Base-by-base conservation (phyloP, 1,140 invertebrate species). In the Neuroterus valhalla region DNA sequence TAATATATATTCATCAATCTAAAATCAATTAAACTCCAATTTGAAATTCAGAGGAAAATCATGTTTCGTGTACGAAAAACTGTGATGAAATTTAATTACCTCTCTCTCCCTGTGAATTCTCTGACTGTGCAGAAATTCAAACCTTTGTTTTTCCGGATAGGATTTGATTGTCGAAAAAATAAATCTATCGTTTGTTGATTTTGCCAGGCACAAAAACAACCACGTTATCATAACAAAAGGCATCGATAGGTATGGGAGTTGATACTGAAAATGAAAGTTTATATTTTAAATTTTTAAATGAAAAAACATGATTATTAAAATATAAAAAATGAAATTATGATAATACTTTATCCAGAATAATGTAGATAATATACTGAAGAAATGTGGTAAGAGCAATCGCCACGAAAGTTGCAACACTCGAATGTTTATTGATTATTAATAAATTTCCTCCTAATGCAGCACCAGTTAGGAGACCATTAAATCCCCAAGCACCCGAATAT, bases 401-500 rank as follows among this genome's bases (percentile, higher is more conserved):
- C 11, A 86, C 80, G 19, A 88, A 42, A 0, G 86, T 82, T 21
- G 87, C 85, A 23, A 76, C 78, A n/a, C 80, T 80, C 2, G 87
- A 87, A 74, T 91, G 89, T 3, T 77, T 74, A 38, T 86, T 91
- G 31, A 90, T 52, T 0, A 87, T 84, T 31, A 89, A 78, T 23
- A 89, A 88, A 71, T 88, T 87, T 50, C 88, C 90, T 38, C 89
- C 90, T 14, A 90, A 77, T 38, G 83, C 81, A 8, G 82, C 84
- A 2, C 86, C 85, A 4, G 88, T 88, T 14, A 91, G 55, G 21
- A 91, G 75, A 72, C 85, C 87, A 62, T 90, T 90, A 68, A 86
- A 90, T 8, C 90, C 90, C 89, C 89, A 91, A 2, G 88, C 19
- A 4, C 90, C 90, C 1, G 76, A 75, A 78, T 89, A 89, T 69